Evolutionary conservation across 2,797 vertebrate genomes (phyloP), one percentile per base, ranked within the genome.

Genomic region (Notoglanidium macrostoma): DNA sequence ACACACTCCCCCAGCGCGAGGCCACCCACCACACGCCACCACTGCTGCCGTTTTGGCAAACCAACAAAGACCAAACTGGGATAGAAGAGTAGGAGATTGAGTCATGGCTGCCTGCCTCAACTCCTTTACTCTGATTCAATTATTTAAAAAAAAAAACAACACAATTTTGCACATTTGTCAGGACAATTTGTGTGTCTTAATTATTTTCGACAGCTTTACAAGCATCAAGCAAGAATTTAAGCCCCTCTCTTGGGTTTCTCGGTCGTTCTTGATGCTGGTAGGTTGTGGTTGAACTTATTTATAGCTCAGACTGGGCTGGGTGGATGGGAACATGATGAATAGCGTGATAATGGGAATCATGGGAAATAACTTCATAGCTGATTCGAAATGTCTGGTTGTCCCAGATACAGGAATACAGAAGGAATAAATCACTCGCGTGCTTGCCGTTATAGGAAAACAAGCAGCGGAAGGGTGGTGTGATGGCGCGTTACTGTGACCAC

Each of bases 21-120:
- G 85, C 82, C 85, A 86, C 87, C 84, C 74, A 59, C 87, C 84
- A 68, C 87, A 26, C 76, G 23, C 61, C 80, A 63, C 57, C 79
- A 77, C 72, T 82, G 78, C 78, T 85, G 88, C 77, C 76, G 32
- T 49, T 70, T 59, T 63, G 59, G 73, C 73, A 65, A 77, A 65
- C 59, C n/a, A 51, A 61, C 59, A 19, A 32, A 51, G 19, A 77
- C 26, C 73, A 65, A 63, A 77, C 85, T 65, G 74, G 49, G 21
- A 78, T 59, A 49, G 68, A 57, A 29, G 65, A 84, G 6, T 19
- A 44, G 23, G 29, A 17, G 68, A 67, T 63, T 63, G 78, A 61
- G 55, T 81, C 57, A 81, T 74, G 68, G 67, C 83, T 59, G 32
- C 29, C 68, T 73, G 83, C 83, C 68, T 73, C 23, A 44, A n/a